phyloP scores from a whole-genome alignment of 1,140 invertebrate species.

The Drosophila lacertosa region DNA sequence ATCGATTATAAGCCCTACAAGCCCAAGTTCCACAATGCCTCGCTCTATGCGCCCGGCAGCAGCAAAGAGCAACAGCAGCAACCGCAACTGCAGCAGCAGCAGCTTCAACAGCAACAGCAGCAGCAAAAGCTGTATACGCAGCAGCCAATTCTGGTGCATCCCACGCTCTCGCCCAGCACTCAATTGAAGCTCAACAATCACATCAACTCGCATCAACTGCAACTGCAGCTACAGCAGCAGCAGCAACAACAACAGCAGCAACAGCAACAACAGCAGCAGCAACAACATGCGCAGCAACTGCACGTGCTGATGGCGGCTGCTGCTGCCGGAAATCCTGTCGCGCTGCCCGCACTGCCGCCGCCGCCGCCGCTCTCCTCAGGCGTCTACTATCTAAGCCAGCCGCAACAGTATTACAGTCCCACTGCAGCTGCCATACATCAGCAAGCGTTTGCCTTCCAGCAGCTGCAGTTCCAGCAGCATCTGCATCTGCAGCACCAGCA shows the following conservation, averaged over 20 bases:
- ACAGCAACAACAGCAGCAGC: constrained; percentile 65
- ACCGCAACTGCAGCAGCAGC: constrained; percentile 32
- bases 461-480: constrained; percentile 53
- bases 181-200: constrained; percentile 79
- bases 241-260: constrained; percentile 54
- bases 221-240: constrained; percentile 73
- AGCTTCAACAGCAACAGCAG: constrained; percentile 21
- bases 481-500: constrained; percentile 36
- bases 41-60: constrained; percentile 84
- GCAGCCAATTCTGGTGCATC: constrained; percentile 58
- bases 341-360: constrained; percentile 45
- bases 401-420: constrained; percentile 55
- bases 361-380: constrained; percentile 55
- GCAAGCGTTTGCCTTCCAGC: constrained; percentile 55
- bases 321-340: constrained; percentile 45
- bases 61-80: constrained; percentile 61
- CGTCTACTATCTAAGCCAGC: constrained; percentile 66
- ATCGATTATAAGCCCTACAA: constrained; percentile 87
- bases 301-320: constrained; percentile 43
- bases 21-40: constrained; percentile 90
- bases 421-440: constrained; percentile 71
- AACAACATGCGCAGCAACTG: constrained; percentile 59
- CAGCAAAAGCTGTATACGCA: constrained; percentile 45
- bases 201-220: constrained; percentile 76
- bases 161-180: constrained; percentile 74